A percentile compares a stretch with the other conserved stretches of the same genome.
phyloP scores from a whole-genome alignment of 2,797 vertebrate species.

The Forpus xanthops region DNA sequence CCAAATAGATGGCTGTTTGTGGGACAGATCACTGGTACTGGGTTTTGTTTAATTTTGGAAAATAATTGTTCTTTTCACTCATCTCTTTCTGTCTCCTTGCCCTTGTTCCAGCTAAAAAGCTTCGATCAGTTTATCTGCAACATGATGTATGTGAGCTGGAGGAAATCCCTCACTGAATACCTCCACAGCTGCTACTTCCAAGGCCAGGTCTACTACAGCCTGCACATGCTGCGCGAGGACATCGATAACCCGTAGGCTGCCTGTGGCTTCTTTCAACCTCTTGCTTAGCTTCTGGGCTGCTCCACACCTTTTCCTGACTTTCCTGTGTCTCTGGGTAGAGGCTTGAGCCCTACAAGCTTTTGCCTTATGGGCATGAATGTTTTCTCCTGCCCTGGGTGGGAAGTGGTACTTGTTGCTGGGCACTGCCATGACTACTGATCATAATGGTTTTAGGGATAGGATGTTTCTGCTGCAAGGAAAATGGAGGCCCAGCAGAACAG shows the following conservation, averaged over 20 bases:
- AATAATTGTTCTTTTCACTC: neutral
- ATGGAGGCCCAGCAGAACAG: neutral
- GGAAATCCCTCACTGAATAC: constrained; percentile 87
- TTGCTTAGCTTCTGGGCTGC: constrained; percentile 6
- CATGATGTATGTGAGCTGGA: constrained; percentile 92
- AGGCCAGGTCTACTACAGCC: constrained; percentile 89
- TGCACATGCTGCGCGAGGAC: constrained; percentile 88
- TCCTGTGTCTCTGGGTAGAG: neutral
- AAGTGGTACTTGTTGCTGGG: neutral
- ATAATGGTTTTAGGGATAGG: neutral
- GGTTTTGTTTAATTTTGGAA: neutral
- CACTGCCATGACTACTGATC: neutral
- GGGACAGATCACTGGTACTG: neutral
- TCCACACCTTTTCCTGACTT: neutral
- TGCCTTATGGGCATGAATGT: neutral
- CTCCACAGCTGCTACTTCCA: constrained; percentile 92
- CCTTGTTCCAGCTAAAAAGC: constrained; percentile 87
- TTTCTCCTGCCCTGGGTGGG: neutral
- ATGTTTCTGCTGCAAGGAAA: neutral
- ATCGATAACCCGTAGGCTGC: constrained; percentile 92
- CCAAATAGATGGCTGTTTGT: rapidly evolving
- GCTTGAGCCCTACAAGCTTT: neutral
- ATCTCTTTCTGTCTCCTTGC: neutral
- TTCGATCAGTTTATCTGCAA: constrained; percentile 92
- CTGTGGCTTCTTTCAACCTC: neutral